A percentile compares a stretch with the other conserved stretches of the same genome.
Conservation (phyloP, 2,113 vertebrate genomes). For the Petroica traversi region DNA sequence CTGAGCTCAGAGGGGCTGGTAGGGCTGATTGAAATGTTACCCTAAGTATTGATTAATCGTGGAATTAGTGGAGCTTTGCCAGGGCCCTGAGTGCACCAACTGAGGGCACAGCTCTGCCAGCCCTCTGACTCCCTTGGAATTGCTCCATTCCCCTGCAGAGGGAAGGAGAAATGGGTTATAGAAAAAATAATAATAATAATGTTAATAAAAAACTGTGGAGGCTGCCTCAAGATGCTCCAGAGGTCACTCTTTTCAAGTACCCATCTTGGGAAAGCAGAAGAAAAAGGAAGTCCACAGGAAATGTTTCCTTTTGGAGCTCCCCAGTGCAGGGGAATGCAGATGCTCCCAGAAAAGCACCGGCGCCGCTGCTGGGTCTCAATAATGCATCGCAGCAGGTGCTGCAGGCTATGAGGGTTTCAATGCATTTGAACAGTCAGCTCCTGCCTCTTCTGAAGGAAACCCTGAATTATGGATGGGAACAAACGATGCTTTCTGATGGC, state of each 20-base stretch:
- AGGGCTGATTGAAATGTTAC: background rate
- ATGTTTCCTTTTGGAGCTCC: background rate
- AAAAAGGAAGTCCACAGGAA: background rate
- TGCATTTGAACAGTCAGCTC: constrained; percentile 48
- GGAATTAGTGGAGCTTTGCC: background rate
- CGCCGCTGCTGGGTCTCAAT: constrained; percentile 20
- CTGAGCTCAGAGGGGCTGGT: background rate
- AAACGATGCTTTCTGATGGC: constrained; percentile 53
- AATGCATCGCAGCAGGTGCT: constrained; percentile 59
- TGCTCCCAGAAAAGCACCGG: background rate
- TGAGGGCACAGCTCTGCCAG: background rate
- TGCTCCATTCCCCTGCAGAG: background rate
- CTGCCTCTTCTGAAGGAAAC: constrained; percentile 48
- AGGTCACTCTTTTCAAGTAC: background rate
- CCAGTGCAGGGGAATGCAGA: background rate
- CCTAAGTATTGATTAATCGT: background rate
- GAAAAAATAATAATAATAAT: background rate
- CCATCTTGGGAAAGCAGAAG: background rate
- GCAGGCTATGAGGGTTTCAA: constrained; percentile 29
- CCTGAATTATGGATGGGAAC: constrained; percentile 68
- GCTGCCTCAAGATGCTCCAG: background rate
- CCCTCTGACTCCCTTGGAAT: background rate
- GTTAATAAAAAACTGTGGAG: accelerated
- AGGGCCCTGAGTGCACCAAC: background rate
- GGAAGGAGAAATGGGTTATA: background rate